A percentile compares a stretch with the other conserved stretches of the same genome.
phyloP scores from a whole-genome alignment of 2,797 vertebrate species.

The Ceyx erithaca region DNA sequence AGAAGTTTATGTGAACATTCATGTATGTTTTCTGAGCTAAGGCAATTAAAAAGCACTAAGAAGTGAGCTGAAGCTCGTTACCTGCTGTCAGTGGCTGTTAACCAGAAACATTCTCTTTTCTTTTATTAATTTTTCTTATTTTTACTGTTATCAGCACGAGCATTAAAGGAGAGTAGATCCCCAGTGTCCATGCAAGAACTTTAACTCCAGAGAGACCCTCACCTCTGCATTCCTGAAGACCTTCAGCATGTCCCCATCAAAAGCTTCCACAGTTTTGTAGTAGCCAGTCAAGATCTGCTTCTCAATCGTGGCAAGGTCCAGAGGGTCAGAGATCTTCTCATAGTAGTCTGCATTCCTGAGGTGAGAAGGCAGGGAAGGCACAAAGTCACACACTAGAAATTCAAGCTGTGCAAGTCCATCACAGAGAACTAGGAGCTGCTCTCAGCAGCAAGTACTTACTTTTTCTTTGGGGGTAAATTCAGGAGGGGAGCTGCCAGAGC shows the following conservation, averaged over 20 bases:
- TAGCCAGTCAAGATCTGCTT: conserved; percentile 95
- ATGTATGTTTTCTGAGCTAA: too few relatives aligned
- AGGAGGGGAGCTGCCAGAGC: conserved; percentile 91
- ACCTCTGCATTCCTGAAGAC: conserved; percentile 96
- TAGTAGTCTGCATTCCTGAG: conserved; percentile 94
- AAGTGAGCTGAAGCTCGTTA: background rate
- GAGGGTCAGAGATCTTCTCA: conserved; percentile 94
- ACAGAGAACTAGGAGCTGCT: background rate
- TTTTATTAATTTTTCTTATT: background rate
- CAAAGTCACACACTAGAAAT: background rate
- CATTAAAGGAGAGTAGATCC: background rate
- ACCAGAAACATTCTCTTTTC: background rate
- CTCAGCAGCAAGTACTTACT: conserved; percentile 80
- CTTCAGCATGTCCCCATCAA: conserved; percentile 97
- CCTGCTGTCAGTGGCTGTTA: rapidly evolving
- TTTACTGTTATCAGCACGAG: background rate
- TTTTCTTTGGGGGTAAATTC: conserved; percentile 95
- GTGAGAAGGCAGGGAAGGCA: rapidly evolving
- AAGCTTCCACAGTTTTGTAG: conserved; percentile 95
- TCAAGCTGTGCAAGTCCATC: background rate
- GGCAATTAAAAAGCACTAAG: too few relatives aligned
- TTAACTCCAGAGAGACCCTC: background rate
- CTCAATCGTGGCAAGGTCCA: conserved; percentile 94
- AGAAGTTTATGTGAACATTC: too few relatives aligned
- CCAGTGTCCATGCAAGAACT: background rate